Conservation (phyloP, 1,140 invertebrate genomes). For the Dendroctonus valens region DNA sequence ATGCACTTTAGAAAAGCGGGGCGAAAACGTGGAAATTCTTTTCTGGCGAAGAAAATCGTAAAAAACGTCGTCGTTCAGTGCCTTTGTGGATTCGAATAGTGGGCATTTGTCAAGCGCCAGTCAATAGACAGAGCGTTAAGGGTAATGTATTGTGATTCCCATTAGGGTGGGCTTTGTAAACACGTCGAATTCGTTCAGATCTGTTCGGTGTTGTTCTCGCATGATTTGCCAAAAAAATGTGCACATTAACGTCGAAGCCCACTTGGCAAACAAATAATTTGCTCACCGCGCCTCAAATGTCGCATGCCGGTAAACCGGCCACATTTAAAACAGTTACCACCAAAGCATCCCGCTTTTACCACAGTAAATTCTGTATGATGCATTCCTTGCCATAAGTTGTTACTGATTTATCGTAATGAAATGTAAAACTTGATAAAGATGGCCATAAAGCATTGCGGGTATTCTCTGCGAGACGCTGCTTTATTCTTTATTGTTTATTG, state of each 20-base stretch:
- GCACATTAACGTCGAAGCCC: too few species aligned
- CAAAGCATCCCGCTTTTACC: conserved; percentile 16
- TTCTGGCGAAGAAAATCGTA: conserved; percentile 42
- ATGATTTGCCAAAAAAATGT: too few species aligned
- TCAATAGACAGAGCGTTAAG: conserved; percentile 39
- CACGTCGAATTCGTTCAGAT: conserved; percentile 28
- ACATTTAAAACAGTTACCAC: conserved; percentile 29
- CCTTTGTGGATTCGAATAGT: conserved; percentile 44
- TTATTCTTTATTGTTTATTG: conserved; percentile 37
- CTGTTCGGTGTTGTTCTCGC: conserved; percentile 14
- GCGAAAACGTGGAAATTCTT: conserved; percentile 49
- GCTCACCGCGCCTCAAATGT: too few species aligned
- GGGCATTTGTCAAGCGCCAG: conserved; percentile 46
- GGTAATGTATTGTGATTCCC: conserved; percentile 47
- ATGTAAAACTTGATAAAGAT: conserved; percentile 37
- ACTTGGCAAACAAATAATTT: too few species aligned
- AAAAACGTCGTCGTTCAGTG: conserved; percentile 42
- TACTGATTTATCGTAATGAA: conserved; percentile 37
- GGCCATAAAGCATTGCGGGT: conserved; percentile 34
- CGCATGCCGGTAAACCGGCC: background rate
- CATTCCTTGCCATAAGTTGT: conserved; percentile 27
- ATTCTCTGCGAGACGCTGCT: conserved; percentile 33
- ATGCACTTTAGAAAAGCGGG: conserved; percentile 46
- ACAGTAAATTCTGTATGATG: conserved; percentile 29
- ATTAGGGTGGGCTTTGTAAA: conserved; percentile 38